Evolutionary conservation across 2,797 vertebrate genomes (phyloP).

Genomic region (Neosilurus mollespiculum): DNA sequence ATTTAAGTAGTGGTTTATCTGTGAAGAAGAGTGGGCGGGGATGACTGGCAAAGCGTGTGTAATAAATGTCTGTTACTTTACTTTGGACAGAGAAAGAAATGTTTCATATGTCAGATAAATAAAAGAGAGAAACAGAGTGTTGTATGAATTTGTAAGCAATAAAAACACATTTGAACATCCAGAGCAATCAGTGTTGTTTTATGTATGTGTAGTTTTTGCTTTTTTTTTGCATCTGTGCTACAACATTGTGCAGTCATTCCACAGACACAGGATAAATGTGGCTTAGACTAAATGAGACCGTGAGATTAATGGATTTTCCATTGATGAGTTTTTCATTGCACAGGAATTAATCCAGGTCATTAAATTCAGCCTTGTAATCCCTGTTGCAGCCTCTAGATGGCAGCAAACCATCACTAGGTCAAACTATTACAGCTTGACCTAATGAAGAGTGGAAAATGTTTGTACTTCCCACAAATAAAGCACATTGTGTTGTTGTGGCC

Average conservation of each 20-base stretch:
- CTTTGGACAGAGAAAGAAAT: constrained; percentile 48
- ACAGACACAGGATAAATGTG: neutral
- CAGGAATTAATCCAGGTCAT: neutral
- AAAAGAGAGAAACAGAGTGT: constrained; percentile 58
- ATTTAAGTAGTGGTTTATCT: constrained; percentile 56
- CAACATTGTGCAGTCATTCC: neutral
- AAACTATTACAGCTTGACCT: neutral
- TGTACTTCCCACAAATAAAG: neutral
- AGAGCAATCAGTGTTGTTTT: neutral
- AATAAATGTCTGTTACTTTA: constrained; percentile 30
- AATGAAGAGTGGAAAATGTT: neutral
- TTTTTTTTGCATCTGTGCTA: neutral
- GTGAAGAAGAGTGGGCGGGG: constrained; percentile 54
- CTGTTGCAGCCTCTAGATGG: constrained; percentile 18
- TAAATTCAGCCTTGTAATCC: neutral
- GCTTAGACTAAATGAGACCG: too few relatives aligned
- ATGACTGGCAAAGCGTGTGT: constrained; percentile 31
- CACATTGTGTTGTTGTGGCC: neutral
- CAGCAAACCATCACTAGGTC: neutral
- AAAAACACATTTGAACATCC: constrained; percentile 65
- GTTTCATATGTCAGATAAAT: constrained; percentile 53
- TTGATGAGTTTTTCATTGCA: neutral
- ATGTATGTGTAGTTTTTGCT: neutral
- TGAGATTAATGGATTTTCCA: neutral
- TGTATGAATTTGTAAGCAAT: constrained; percentile 81